Evolutionary conservation across 2,797 vertebrate species (phyloP).

Genomic region (Ispidina picta): DNA sequence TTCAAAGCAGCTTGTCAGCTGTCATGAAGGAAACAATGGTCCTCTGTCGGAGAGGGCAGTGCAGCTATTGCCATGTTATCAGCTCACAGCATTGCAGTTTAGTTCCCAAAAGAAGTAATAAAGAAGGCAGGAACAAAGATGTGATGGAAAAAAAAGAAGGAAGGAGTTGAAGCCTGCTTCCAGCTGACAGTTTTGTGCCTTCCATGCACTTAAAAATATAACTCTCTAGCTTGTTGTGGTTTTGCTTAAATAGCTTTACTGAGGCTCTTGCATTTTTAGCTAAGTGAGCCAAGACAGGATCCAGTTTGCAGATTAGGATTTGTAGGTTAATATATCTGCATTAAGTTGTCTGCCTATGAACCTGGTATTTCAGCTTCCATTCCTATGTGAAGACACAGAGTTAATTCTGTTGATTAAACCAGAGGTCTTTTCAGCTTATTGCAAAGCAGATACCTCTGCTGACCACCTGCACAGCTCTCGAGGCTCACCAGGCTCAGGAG

Average conservation of each 20-base stretch:
- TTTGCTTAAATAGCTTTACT: neutral
- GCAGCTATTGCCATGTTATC: neutral
- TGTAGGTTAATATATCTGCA: neutral
- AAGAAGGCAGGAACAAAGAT: neutral
- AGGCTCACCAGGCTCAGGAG: neutral
- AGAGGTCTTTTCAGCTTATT: neutral
- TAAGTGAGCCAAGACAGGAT: neutral
- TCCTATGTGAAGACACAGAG: neutral
- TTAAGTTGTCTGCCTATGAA: neutral
- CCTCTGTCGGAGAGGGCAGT: neutral
- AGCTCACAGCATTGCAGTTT: neutral
- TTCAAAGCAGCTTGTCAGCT: constrained; percentile 6
- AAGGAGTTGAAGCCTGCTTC: neutral
- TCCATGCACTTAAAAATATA: neutral
- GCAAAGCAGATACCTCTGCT: neutral
- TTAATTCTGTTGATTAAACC: constrained; percentile 10
- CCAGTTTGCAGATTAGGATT: neutral
- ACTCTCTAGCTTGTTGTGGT: neutral
- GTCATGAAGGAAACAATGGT: neutral
- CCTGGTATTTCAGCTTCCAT: neutral
- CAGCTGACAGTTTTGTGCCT: neutral
- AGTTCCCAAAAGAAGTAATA: neutral
- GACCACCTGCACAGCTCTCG: neutral
- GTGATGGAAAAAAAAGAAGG: neutral
- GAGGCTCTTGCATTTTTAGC: neutral